Evolutionary conservation across 2,797 vertebrate genomes (phyloP).

Genomic region (Leptoclinus maculatus): DNA sequence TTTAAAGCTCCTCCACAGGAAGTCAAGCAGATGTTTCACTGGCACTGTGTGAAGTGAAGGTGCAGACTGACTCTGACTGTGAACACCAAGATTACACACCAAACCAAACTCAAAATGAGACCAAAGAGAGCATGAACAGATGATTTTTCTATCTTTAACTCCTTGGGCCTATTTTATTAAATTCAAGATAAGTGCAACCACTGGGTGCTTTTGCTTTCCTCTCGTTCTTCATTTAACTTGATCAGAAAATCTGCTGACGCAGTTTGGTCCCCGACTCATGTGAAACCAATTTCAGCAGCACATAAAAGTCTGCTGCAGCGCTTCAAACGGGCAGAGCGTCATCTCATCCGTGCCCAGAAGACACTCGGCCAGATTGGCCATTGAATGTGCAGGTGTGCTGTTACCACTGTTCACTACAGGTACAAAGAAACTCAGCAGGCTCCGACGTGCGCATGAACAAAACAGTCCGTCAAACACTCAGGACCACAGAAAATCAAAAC

Average conservation of each 20-base stretch:
- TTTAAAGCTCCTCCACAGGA: slow-evolving; percentile 54
- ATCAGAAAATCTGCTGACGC: slow-evolving; percentile 80
- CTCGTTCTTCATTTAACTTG: slow-evolving; percentile 75
- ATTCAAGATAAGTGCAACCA: slow-evolving; percentile 66
- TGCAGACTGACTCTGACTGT: slow-evolving; percentile 17
- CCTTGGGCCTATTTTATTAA: slow-evolving; percentile 54
- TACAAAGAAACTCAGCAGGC: background rate
- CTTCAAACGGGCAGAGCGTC: slow-evolving; percentile 58
- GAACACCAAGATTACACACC: slow-evolving; percentile 42
- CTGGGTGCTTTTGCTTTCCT: slow-evolving; percentile 35
- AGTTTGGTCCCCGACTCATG: slow-evolving; percentile 78
- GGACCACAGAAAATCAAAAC: slow-evolving; percentile 45
- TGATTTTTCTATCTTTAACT: slow-evolving; percentile 59
- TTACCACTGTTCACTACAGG: background rate
- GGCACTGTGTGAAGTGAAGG: slow-evolving; percentile 32
- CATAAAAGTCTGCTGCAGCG: slow-evolving; percentile 51
- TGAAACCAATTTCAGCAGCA: slow-evolving; percentile 84
- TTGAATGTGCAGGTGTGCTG: slow-evolving; percentile 32
- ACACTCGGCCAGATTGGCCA: background rate
- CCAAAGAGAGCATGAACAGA: slow-evolving; percentile 45
- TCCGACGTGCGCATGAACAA: slow-evolving; percentile 40
- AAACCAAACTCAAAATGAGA: slow-evolving; percentile 28
- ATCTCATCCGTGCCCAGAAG: slow-evolving; percentile 47
- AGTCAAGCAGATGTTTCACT: slow-evolving; percentile 60
- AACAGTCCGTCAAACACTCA: slow-evolving; percentile 39